Conservation (phyloP, 2,888 invertebrate genomes). For the Watsonalla binaria region DNA sequence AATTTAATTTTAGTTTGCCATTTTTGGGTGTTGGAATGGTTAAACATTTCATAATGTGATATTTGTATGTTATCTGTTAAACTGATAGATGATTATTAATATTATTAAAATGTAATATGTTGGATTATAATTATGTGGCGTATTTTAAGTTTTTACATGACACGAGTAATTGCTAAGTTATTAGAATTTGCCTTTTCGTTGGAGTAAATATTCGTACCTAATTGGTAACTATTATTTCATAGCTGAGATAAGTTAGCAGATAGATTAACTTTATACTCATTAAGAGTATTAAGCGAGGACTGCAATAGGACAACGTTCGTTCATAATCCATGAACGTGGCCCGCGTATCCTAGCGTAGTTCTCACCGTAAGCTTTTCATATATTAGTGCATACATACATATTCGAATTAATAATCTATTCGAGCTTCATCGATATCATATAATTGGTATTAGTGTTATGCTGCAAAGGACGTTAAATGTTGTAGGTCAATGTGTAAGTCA, state of each 20-base stretch:
- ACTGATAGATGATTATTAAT: conserved; percentile 61
- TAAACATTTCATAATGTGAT: conserved; percentile 73
- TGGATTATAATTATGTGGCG: conserved; percentile 45
- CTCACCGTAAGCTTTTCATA: neutral
- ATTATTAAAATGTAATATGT: conserved; percentile 49
- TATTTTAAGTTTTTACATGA: conserved; percentile 64
- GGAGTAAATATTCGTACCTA: conserved; percentile 51
- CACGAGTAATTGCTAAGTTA: conserved; percentile 43
- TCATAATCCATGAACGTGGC: too few species aligned
- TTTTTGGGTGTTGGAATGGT: conserved; percentile 61
- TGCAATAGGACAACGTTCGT: too few species aligned
- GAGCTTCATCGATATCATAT: neutral
- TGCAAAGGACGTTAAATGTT: neutral
- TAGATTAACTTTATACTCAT: conserved; percentile 17
- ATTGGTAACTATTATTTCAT: conserved; percentile 23
- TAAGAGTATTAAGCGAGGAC: conserved; percentile 2
- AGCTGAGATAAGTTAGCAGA: conserved; percentile 13
- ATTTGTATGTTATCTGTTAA: conserved; percentile 76
- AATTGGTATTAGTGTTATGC: neutral
- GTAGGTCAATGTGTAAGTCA: neutral
- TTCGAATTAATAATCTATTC: neutral
- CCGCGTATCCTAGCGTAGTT: too few species aligned
- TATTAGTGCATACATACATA: neutral
- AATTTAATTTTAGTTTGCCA: conserved; percentile 55
- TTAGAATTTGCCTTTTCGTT: conserved; percentile 43